Conservation (phyloP, 2,113 vertebrate species). For the Peromyscus leucopus region DNA sequence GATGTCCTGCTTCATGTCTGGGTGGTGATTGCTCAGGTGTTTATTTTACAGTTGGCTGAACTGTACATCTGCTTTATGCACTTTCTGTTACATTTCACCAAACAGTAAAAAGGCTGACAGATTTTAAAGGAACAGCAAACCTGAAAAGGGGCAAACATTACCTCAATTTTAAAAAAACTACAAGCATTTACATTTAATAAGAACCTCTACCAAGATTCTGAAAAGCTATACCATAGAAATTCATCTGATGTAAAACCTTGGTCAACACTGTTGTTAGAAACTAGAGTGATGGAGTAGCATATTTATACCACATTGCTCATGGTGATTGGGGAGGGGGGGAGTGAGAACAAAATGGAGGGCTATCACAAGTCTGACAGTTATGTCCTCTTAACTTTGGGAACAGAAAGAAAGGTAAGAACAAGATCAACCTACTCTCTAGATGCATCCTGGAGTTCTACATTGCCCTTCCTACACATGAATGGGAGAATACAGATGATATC, state of each 20-base stretch:
- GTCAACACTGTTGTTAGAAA: neutral
- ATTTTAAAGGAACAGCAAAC: neutral
- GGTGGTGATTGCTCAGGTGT: neutral
- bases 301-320: neutral
- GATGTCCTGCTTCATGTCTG: neutral
- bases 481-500: neutral
- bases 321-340: too few species aligned
- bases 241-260: neutral
- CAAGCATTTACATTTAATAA: neutral
- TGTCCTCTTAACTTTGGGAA: neutral
- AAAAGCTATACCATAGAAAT: neutral
- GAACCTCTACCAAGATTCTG: neutral
- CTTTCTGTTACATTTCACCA: neutral
- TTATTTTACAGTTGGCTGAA: conserved; percentile 3
- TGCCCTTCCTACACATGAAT: neutral
- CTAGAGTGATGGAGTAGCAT: rapidly evolving
- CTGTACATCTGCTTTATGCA: neutral
- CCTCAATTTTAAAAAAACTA: neutral
- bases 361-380: neutral
- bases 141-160: neutral
- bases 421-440: neutral
- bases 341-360: neutral
- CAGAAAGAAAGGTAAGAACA: neutral
- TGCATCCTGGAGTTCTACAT: neutral
- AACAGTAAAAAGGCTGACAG: neutral